phyloP scores from a whole-genome alignment of 2,113 vertebrate species.

The Cephalopholis sonnerati region DNA sequence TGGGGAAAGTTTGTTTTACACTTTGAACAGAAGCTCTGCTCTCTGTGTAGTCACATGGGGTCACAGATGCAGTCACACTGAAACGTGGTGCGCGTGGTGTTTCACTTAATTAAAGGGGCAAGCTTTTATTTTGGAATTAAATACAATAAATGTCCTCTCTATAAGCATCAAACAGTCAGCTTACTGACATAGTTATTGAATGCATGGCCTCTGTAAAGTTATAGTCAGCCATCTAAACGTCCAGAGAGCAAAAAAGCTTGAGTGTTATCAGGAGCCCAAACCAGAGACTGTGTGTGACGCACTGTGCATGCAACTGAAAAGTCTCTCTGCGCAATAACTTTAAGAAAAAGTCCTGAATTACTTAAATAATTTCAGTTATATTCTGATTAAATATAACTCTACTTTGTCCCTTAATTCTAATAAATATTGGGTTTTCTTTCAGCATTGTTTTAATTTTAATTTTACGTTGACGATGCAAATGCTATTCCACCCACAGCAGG shows the following conservation, averaged over 20 bases:
- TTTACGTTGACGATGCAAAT: not conserved
- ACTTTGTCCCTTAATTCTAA: not conserved
- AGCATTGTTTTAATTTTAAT: not conserved
- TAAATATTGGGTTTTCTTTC: not conserved
- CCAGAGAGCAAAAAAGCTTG: not conserved
- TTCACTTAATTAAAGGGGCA: not conserved
- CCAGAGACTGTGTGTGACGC: not conserved
- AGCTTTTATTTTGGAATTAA: not conserved
- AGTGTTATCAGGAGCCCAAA: not conserved
- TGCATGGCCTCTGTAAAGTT: not conserved
- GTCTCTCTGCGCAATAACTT: not conserved
- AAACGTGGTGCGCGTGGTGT: not conserved
- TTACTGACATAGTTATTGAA: not conserved
- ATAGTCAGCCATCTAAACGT: not conserved
- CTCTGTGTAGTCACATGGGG: not conserved
- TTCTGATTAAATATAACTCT: not conserved
- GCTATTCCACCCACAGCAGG: not conserved
- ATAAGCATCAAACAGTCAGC: too few relatives aligned
- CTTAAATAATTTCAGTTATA: not conserved
- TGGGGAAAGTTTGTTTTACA: constrained; percentile 24
- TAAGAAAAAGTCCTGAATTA: not conserved
- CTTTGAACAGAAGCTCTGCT: constrained; percentile 11
- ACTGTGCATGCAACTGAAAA: not conserved
- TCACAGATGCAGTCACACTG: not conserved
- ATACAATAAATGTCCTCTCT: not conserved